Evolutionary conservation across 2,113 vertebrate genomes (phyloP).

Genomic region (Oceanodroma tethys): DNA sequence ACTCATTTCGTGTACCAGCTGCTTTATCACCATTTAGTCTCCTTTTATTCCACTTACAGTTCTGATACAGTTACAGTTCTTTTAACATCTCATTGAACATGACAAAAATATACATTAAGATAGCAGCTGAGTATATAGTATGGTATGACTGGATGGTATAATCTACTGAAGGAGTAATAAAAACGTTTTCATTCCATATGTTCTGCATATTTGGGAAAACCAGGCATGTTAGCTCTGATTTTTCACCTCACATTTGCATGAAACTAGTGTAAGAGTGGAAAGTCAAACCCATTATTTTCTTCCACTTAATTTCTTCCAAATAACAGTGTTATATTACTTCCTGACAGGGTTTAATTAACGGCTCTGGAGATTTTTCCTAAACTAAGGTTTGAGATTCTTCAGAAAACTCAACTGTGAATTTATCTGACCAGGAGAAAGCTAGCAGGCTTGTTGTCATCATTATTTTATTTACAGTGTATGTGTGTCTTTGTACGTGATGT

Average conservation of each 20-base stretch:
- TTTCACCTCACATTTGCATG: not conserved
- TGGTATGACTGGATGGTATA: not conserved
- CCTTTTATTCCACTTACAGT: constrained; percentile 25
- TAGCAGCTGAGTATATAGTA: constrained; percentile 5
- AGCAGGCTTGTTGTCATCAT: not conserved
- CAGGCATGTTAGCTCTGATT: not conserved
- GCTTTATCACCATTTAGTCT: constrained; percentile 40
- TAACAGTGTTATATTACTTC: not conserved
- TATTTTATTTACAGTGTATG: not conserved
- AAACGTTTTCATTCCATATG: not conserved
- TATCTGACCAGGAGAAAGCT: not conserved
- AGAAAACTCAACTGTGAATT: not conserved
- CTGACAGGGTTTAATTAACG: not conserved
- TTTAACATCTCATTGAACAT: not conserved
- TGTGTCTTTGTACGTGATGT: rapidly evolving
- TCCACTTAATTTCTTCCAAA: constrained; percentile 19
- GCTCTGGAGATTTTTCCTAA: not conserved
- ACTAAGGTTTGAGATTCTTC: not conserved
- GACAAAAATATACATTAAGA: constrained; percentile 12
- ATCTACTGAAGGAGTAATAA: not conserved
- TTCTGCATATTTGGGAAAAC: not conserved
- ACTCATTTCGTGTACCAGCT: constrained; percentile 48
- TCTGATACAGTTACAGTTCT: constrained; percentile 37
- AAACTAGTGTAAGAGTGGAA: not conserved
- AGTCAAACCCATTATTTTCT: constrained; percentile 37